A percentile compares a stretch with the other conserved stretches of the same genome.
phyloP scores from a whole-genome alignment of 2,797 vertebrate species.

The Gymnopithys bicolor region DNA sequence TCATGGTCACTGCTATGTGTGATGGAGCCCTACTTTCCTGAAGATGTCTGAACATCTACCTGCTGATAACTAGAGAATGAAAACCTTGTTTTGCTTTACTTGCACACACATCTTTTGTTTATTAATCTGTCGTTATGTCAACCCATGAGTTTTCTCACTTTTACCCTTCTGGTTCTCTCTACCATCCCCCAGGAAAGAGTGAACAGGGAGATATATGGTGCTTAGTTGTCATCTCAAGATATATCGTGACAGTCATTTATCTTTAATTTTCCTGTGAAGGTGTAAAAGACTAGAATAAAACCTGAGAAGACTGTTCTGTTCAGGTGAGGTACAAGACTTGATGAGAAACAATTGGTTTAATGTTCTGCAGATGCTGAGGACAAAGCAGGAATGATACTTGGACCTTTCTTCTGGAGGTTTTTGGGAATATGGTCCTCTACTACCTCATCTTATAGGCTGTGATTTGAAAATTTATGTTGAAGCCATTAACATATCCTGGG shows the following conservation, averaged over 20 bases:
- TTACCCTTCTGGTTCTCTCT: background rate
- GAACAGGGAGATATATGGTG: rapidly evolving
- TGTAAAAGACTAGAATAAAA: background rate
- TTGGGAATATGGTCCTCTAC: background rate
- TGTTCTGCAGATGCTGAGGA: background rate
- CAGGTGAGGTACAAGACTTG: background rate
- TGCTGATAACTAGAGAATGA: background rate
- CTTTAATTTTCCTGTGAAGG: background rate
- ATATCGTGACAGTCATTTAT: background rate
- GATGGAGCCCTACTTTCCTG: background rate
- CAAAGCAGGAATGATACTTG: background rate
- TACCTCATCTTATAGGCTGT: background rate
- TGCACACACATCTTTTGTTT: background rate
- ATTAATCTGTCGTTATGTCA: background rate
- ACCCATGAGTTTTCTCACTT: background rate
- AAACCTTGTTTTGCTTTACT: background rate
- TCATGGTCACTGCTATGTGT: too few relatives aligned
- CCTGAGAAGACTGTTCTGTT: background rate
- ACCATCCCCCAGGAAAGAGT: background rate
- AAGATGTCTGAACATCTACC: background rate
- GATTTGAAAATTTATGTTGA: background rate
- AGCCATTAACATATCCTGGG: background rate
- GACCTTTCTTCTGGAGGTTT: background rate
- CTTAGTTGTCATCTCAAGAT: background rate
- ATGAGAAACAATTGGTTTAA: background rate